Percentiles rank a stretch among this genome's conserved stretches.
Conservation (phyloP, 2,797 vertebrate genomes). For the Tachyglossus aculeatus region DNA sequence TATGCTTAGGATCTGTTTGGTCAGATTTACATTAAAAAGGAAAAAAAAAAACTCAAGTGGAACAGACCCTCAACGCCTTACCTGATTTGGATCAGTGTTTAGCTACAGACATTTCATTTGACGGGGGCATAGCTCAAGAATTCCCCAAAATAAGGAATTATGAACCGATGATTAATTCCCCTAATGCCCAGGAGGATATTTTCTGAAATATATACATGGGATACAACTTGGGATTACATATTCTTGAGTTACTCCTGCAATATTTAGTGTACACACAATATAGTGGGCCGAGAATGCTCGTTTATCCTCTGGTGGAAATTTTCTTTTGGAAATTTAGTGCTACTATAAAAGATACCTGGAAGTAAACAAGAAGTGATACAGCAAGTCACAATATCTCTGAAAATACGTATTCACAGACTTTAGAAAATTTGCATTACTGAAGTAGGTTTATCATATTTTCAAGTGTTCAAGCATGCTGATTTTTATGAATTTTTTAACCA, state of each 20-base stretch:
- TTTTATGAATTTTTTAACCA: background rate
- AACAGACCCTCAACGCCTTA: background rate
- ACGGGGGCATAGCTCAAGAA: constrained; percentile 4
- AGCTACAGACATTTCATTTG: constrained; percentile 9
- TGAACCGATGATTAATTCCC: constrained; percentile 41
- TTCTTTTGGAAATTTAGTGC: constrained; percentile 27
- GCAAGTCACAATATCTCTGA: background rate
- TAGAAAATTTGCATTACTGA: background rate
- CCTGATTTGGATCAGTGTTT: constrained; percentile 34
- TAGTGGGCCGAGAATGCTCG: background rate
- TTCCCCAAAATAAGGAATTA: constrained; percentile 19
- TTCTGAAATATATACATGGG: rapidly evolving
- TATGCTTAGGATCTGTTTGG: background rate
- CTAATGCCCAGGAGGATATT: background rate
- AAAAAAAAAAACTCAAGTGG: too few relatives aligned
- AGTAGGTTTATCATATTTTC: background rate
- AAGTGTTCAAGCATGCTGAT: background rate
- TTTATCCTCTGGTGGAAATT: background rate
- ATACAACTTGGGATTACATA: background rate
- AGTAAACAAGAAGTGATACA: background rate
- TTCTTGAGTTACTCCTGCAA: background rate
- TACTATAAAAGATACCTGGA: background rate
- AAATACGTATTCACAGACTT: background rate
- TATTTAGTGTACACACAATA: background rate
- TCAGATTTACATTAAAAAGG: too few relatives aligned